A percentile compares a stretch with the other conserved stretches of the same genome.
These are phyloP conservation scores for Hydropsyche tenuis DNA, from an alignment of 1,140 invertebrate species.

Conservation along the genomic window DNA sequence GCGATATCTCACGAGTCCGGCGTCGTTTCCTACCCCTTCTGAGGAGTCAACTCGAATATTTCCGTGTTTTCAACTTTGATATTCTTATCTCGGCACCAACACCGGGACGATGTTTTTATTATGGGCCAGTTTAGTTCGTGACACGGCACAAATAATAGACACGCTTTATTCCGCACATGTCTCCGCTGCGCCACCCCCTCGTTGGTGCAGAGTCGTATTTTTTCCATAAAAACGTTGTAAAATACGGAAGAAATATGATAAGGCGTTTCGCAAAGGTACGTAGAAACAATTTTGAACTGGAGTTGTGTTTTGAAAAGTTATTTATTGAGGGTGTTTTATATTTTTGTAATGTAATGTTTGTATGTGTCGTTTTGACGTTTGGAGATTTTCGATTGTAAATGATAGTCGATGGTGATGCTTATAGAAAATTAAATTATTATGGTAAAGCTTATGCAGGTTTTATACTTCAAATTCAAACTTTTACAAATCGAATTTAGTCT, in stretches of 20 bases:
- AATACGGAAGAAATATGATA: neutral
- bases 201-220: no score
- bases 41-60: constrained; percentile 19
- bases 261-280: neutral
- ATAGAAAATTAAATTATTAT: no score
- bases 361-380: no score
- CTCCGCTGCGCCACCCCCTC: neutral
- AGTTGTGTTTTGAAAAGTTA: neutral
- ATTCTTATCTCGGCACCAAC: constrained; percentile 39
- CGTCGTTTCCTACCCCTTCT: neutral
- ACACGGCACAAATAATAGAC: constrained; percentile 33
- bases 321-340: no score
- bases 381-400: no score
- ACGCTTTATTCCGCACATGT: constrained; percentile 27
- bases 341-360: no score
- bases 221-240: neutral
- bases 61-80: constrained; percentile 36
- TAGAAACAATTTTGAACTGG: neutral
- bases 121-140: constrained; percentile 37
- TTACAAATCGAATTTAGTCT: no score
- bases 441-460: no score
- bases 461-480: no score
- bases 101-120: constrained; percentile 40
- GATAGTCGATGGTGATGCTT: no score
- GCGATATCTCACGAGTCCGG: no score